Conservation (phyloP, 1,140 invertebrate genomes). For the Pygmarrhopalites habei region DNA sequence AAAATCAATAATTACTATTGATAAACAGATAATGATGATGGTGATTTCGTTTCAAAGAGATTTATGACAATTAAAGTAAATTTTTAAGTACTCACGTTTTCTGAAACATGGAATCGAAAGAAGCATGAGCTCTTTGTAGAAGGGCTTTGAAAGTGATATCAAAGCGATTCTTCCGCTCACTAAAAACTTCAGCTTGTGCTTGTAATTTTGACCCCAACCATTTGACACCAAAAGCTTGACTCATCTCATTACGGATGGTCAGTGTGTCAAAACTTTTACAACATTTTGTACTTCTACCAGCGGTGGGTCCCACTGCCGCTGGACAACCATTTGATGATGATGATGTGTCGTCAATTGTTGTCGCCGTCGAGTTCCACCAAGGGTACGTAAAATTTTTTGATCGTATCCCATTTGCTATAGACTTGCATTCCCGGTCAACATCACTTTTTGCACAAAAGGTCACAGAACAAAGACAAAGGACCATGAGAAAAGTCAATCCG, state of each 20-base stretch:
- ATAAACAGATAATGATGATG: no score
- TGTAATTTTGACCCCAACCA: slow-evolving; percentile 35
- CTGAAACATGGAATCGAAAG: slow-evolving; percentile 39
- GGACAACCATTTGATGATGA: not conserved
- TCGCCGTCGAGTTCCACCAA: slow-evolving; percentile 25
- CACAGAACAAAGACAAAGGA: slow-evolving; percentile 1
- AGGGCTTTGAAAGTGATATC: slow-evolving; percentile 36
- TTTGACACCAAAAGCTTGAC: slow-evolving; percentile 21
- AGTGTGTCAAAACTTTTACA: slow-evolving; percentile 24
- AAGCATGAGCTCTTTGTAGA: slow-evolving; percentile 30
- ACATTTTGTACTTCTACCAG: slow-evolving; percentile 22
- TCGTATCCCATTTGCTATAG: slow-evolving; percentile 24
- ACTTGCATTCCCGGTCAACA: slow-evolving; percentile 27
- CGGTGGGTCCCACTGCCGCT: not conserved
- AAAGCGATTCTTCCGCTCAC: slow-evolving; percentile 34
- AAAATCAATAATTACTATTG: no score
- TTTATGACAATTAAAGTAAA: no score
- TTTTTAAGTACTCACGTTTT: slow-evolving; percentile 39
- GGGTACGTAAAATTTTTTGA: slow-evolving; percentile 34
- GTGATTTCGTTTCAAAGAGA: no score
- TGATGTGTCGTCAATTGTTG: not conserved
- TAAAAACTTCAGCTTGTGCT: slow-evolving; percentile 23
- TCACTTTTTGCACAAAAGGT: slow-evolving; percentile 11
- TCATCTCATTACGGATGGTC: slow-evolving; percentile 12
- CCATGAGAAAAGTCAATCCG: not conserved